These are phyloP conservation scores for Microtus richardsoni DNA, from an alignment of 2,113 vertebrate species.

Conservation along the genomic window DNA sequence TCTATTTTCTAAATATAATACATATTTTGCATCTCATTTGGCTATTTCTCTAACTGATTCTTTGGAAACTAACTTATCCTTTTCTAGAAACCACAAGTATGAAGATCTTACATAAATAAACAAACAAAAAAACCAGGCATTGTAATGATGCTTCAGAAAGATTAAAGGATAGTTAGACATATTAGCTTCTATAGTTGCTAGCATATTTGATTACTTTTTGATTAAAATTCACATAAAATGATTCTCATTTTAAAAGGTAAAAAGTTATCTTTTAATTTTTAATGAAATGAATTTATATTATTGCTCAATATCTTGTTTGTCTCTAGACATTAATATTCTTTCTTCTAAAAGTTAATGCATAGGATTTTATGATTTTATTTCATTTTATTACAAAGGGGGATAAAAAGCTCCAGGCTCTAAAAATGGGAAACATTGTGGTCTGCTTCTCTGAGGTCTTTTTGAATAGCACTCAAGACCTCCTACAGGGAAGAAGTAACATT, in stretches of 20 bases:
- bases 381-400: not conserved
- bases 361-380: not conserved
- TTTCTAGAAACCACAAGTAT: not conserved
- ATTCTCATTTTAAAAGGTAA: not conserved
- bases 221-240: not conserved
- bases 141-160: not conserved
- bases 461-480: not conserved
- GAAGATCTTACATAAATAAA: not conserved
- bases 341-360: not conserved
- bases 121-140: not conserved
- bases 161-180: not conserved
- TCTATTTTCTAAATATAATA: not conserved
- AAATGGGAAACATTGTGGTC: not conserved
- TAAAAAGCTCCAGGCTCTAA: not conserved
- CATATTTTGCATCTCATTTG: not conserved
- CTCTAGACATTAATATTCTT: not conserved
- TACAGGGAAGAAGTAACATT: not conserved
- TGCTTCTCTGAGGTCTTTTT: not conserved
- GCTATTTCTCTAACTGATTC: not conserved
- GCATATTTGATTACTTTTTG: constrained; percentile 33
- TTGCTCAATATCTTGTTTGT: not conserved
- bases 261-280: not conserved
- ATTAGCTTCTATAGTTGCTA: constrained; percentile 15
- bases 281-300: constrained; percentile 1
- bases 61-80: not conserved